phyloP scores from a whole-genome alignment of 2,888 invertebrate species.

The Arrhopalites spinosus region DNA sequence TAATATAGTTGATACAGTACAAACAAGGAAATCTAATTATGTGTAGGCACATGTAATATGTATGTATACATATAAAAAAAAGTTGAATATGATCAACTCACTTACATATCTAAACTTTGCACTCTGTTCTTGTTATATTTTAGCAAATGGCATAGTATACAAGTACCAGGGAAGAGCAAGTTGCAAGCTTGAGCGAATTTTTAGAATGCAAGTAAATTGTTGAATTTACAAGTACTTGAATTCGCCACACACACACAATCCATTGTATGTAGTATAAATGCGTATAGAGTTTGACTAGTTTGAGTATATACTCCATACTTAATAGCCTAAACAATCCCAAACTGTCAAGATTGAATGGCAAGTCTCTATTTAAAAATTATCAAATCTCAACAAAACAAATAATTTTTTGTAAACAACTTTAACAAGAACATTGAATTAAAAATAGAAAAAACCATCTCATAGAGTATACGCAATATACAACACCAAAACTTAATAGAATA shows the following conservation, averaged over 20 bases:
- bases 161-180: not conserved
- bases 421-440: no score
- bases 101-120: not conserved
- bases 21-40: not conserved
- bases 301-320: not conserved
- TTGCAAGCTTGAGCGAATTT: slow-evolving; percentile 22
- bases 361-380: no score
- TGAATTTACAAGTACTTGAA: not conserved
- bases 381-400: no score
- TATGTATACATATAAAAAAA: not conserved
- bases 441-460: no score
- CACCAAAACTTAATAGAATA: no score
- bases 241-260: not conserved
- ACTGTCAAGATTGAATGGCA: no score
- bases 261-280: not conserved
- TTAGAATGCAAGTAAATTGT: slow-evolving; percentile 20
- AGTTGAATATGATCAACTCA: not conserved
- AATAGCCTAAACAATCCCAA: no score
- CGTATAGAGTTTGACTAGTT: not conserved
- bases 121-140: no score
- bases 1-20: not conserved
- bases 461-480: no score
- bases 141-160: not conserved
- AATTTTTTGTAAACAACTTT: no score
- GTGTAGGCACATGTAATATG: not conserved